Conservation (phyloP, 1,140 invertebrate species). For the Trichoplusia ni region DNA sequence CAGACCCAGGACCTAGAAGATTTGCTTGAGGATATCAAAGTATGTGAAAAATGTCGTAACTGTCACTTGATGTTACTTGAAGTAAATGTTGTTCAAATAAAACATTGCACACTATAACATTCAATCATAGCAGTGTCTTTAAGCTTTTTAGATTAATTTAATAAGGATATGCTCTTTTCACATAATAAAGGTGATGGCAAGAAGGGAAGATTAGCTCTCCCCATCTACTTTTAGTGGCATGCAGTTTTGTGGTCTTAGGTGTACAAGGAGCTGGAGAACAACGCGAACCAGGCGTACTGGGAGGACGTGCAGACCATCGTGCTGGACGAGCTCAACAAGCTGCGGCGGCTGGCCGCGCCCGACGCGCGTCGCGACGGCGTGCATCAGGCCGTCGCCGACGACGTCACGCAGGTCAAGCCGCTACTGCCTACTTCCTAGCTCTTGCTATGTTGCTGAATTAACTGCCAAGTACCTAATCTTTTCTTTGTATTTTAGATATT, state of each 20-base stretch:
- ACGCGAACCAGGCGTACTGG: constrained; percentile 97
- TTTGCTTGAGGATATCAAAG: constrained; percentile 97
- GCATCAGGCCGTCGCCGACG: constrained; percentile 94
- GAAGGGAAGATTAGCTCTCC: too few species aligned
- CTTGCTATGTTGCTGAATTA: background rate
- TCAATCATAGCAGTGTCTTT: too few species aligned
- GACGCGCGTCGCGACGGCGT: constrained; percentile 93
- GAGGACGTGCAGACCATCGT: constrained; percentile 98
- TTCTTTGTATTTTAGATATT: constrained; percentile 84
- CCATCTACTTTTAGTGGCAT: too few species aligned
- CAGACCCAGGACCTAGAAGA: constrained; percentile 97
- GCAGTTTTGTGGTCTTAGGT: constrained; percentile 68
- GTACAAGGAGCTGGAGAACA: constrained; percentile 92
- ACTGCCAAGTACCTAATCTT: too few species aligned
- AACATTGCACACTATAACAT: too few species aligned
- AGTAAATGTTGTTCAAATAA: too few species aligned
- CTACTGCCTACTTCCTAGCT: background rate
- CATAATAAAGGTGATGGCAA: too few species aligned
- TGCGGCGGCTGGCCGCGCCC: constrained; percentile 87
- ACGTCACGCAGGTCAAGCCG: constrained; percentile 87
- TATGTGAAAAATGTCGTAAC: constrained; percentile 17
- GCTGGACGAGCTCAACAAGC: constrained; percentile 95
- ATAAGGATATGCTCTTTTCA: too few species aligned
- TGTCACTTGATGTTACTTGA: background rate
- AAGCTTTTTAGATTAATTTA: too few species aligned